Conservation (phyloP, 2,888 invertebrate genomes). For the Ophraella communa region DNA sequence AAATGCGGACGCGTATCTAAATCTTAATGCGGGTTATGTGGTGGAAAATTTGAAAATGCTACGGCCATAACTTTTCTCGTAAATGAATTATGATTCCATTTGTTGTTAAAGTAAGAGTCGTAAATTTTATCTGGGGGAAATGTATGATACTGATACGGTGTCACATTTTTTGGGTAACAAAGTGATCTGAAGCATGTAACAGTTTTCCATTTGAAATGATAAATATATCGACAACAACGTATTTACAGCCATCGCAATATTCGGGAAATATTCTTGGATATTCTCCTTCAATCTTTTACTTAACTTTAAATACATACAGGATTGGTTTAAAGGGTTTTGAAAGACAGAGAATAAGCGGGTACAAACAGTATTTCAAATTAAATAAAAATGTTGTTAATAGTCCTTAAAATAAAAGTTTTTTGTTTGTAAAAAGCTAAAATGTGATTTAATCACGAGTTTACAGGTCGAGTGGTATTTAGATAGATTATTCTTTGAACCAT, state of each 20-base stretch:
- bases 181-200: slow-evolving; percentile 23
- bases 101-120: slow-evolving; percentile 24
- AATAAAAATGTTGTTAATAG: too few relatives aligned
- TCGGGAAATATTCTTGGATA: neutral
- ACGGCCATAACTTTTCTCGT: slow-evolving; percentile 44
- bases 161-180: slow-evolving; percentile 19
- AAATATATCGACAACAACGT: slow-evolving; percentile 13
- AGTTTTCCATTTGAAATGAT: slow-evolving; percentile 24
- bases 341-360: too few relatives aligned
- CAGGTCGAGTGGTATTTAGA: too few relatives aligned
- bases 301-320: neutral
- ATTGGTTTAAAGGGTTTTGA: too few relatives aligned
- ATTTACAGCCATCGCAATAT: neutral
- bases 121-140: slow-evolving; percentile 24
- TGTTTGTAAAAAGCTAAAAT: too few relatives aligned
- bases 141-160: slow-evolving; percentile 26
- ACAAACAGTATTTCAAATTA: too few relatives aligned
- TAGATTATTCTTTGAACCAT: too few relatives aligned
- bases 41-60: slow-evolving; percentile 56
- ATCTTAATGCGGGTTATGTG: slow-evolving; percentile 56
- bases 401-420: too few relatives aligned
- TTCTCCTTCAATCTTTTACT: neutral
- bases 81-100: slow-evolving; percentile 49
- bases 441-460: too few relatives aligned
- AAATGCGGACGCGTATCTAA: slow-evolving; percentile 49